Evolutionary conservation across 2,113 vertebrate genomes (phyloP).

Genomic region (Poeciliopsis turrubarensis): DNA sequence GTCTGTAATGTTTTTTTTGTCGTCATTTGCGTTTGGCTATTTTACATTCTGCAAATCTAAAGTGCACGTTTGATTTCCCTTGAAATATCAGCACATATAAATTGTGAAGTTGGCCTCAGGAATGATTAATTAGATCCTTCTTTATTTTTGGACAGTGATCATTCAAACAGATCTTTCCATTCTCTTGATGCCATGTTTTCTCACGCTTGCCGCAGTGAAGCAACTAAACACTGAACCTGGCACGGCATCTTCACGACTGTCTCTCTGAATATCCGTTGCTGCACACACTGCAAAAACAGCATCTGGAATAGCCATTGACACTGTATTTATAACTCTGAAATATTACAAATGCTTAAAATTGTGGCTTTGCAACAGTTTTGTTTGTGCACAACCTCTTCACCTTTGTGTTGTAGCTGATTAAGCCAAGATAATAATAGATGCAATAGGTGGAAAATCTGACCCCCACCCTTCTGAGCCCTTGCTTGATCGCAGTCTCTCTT

Average conservation of each 20-base stretch:
- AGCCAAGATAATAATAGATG: slow-evolving; percentile 70
- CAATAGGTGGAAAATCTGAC: slow-evolving; percentile 60
- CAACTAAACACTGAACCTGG: slow-evolving; percentile 64
- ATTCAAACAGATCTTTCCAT: slow-evolving; percentile 68
- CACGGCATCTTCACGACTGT: slow-evolving; percentile 74
- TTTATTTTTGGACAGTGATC: slow-evolving; percentile 67
- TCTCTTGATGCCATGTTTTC: slow-evolving; percentile 67
- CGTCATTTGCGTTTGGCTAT: background rate
- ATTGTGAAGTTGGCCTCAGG: slow-evolving; percentile 56
- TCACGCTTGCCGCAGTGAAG: slow-evolving; percentile 58
- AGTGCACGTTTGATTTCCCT: slow-evolving; percentile 29
- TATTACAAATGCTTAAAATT: slow-evolving; percentile 38
- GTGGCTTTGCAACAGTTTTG: slow-evolving; percentile 33
- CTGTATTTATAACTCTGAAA: slow-evolving; percentile 58
- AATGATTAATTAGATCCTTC: slow-evolving; percentile 77
- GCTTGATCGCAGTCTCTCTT: slow-evolving; percentile 68
- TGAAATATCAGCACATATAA: slow-evolving; percentile 51
- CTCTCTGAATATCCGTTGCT: slow-evolving; percentile 74
- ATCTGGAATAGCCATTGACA: slow-evolving; percentile 75
- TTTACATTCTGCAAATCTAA: slow-evolving; percentile 6
- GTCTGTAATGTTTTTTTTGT: background rate
- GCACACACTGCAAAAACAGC: slow-evolving; percentile 70
- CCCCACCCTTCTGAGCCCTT: slow-evolving; percentile 60
- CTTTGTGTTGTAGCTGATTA: slow-evolving; percentile 61
- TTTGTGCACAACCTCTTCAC: slow-evolving; percentile 59